Conservation (phyloP, 2,113 vertebrate genomes). For the Microcebus griseorufus region DNA sequence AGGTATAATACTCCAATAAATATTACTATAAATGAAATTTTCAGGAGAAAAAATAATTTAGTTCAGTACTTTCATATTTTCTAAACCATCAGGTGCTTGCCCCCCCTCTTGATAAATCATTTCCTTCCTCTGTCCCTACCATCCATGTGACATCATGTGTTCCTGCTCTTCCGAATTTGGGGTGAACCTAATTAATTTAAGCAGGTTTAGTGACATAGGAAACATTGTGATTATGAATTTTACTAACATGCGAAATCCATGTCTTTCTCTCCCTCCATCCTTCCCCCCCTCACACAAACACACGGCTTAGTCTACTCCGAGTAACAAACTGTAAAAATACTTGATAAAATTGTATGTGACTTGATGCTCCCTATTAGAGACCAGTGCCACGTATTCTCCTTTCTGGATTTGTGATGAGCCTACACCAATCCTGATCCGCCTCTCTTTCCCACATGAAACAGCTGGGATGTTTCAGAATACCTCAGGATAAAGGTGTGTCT, state of each 20-base stretch:
- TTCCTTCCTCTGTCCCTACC: too few relatives aligned
- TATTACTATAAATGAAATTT: neutral
- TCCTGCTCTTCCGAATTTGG: neutral
- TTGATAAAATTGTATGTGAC: too few relatives aligned
- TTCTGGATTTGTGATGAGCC: neutral
- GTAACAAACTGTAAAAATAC: neutral
- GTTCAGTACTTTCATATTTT: neutral
- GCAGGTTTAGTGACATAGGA: neutral
- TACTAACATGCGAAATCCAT: neutral
- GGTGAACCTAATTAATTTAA: neutral
- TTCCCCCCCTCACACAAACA: neutral
- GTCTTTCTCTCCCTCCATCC: neutral
- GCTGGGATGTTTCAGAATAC: slow-evolving; percentile 74
- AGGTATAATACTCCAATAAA: neutral
- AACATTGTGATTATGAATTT: neutral
- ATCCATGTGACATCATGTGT: fast-evolving
- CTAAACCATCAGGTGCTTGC: neutral
- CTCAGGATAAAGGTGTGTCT: slow-evolving; percentile 89
- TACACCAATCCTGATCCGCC: neutral
- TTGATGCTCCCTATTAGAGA: neutral
- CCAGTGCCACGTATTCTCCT: too few relatives aligned
- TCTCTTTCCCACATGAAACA: neutral
- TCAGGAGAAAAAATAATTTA: neutral
- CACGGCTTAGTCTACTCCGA: neutral
- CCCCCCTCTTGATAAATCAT: neutral